Percentiles rank a stretch among this genome's conserved stretches.
phyloP scores from a whole-genome alignment of 2,888 invertebrate genomes.

The Scaptomyza cyrtandrae region DNA sequence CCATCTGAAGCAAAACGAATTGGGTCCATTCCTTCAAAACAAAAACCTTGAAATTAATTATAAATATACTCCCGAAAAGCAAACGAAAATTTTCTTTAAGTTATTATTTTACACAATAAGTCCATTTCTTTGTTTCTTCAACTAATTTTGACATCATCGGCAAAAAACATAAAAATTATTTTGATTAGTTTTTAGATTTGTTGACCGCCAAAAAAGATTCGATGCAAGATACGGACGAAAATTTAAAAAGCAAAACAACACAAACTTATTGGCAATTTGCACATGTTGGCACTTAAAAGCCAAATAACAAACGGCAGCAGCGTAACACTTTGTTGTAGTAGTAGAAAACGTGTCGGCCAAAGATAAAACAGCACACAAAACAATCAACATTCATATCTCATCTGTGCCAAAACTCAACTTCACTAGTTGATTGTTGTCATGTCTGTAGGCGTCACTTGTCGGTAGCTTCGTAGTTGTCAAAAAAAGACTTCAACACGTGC shows the following conservation, averaged over 20 bases:
- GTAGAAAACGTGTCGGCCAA: constrained; percentile 46
- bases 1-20: constrained; percentile 1
- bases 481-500: constrained; percentile 45
- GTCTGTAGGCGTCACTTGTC: constrained; percentile 67
- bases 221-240: constrained; percentile 32
- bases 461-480: constrained; percentile 46
- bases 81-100: background rate
- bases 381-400: constrained; percentile 52
- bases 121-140: background rate
- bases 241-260: constrained; percentile 31
- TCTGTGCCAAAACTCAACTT: constrained; percentile 19
- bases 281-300: constrained; percentile 54
- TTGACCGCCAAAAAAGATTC: constrained; percentile 35
- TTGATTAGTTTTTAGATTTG: constrained; percentile 22
- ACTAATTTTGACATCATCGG: constrained; percentile 3
- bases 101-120: background rate
- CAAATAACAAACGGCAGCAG: constrained; percentile 52
- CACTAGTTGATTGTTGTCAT: constrained; percentile 32
- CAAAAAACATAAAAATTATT: constrained; percentile 10
- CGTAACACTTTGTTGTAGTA: constrained; percentile 63
- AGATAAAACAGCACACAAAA: constrained; percentile 41
- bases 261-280: constrained; percentile 64
- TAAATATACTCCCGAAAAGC: background rate
- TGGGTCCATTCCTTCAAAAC: background rate
- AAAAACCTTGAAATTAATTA: background rate